Base-by-base conservation (phyloP, 2,113 vertebrate genomes). In the Tupaia tana region DNA sequence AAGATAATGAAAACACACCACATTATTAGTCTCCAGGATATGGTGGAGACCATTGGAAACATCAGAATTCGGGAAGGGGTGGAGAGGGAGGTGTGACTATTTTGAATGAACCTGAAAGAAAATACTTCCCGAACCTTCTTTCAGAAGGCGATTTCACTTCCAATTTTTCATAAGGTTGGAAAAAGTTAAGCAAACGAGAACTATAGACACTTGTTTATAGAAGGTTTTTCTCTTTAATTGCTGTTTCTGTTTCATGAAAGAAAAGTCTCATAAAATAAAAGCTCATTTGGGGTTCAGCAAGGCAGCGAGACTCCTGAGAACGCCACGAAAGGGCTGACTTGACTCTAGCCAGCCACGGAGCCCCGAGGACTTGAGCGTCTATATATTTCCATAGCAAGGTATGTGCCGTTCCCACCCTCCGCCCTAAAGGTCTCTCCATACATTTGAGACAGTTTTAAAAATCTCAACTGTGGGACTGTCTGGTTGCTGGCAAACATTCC, bases 21-120 rank as follows among this genome's bases (percentile, higher is more conserved):
- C 77, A 52, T 34, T 20, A 54, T 87, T 94, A 75, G 89, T 93
- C 92, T 96, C 88, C 96, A 94, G 97, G 96, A 97, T 94, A 95
- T 67, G 86, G 96, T 58, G 84, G 92, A 94, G 89, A 95, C 96
- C 89, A 70, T 43, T 66, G 97, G 97, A 97, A 97, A 97, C 94
- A 92, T 61, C 92, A 56, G 86, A 61, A 66, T 95, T 95, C 75
- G 71, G 96, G 97, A 97, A 96, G 93, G 95, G 96, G 97, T 93
- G 96, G 96, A 90, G 91, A 83, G 93, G 97, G 91, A 93, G 94
- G 95, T 90, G 94, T 94, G 95, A 95, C 96, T 95, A 94, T 95
- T 97, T 97, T 97, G 97, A 97, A 98, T 96, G 96, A 97, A 98
- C 96, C 96, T 97, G 97, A 97, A 97, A 98, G 97, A 98, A 98